Percentiles rank a stretch among this genome's conserved stretches.
Conservation (phyloP, 2,797 vertebrate species). For the Rhynchotus rufescens region DNA sequence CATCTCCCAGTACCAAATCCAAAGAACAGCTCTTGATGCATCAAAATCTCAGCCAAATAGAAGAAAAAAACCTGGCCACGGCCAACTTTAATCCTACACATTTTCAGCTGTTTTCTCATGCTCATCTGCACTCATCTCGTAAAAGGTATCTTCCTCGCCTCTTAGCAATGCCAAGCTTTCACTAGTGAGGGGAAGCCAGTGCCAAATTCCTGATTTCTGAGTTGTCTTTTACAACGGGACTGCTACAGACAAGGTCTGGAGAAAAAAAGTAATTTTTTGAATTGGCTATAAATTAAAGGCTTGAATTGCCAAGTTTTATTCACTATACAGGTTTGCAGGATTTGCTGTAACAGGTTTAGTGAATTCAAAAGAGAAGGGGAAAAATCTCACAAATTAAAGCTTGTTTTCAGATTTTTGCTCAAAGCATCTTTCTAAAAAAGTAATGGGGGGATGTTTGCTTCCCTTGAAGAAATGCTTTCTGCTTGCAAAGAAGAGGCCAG, state of each 20-base stretch:
- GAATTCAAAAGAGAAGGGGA: neutral
- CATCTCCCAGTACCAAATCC: neutral
- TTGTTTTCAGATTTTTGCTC: neutral
- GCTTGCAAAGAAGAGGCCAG: neutral
- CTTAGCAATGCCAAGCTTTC: neutral
- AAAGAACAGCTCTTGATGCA: neutral
- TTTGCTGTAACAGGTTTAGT: neutral
- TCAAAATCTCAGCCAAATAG: neutral
- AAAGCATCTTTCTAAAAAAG: neutral
- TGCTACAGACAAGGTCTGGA: neutral
- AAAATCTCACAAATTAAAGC: neutral
- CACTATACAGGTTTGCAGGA: neutral
- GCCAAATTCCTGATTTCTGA: neutral
- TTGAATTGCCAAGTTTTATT: neutral
- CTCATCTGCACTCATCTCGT: neutral
- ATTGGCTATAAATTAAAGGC: neutral
- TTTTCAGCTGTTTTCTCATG: neutral
- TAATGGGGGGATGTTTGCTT: neutral
- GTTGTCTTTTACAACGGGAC: neutral
- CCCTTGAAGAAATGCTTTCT: neutral
- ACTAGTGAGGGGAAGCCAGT: neutral
- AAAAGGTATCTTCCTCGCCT: neutral
- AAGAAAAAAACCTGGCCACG: neutral
- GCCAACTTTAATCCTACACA: conserved; percentile 29
- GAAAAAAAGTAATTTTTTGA: neutral